Evolutionary conservation across 92 coral and sea anemone genomes (phyloP), one percentile per base, ranked within the genome.

Genomic region (Zoanthus sansibaricus): DNA sequence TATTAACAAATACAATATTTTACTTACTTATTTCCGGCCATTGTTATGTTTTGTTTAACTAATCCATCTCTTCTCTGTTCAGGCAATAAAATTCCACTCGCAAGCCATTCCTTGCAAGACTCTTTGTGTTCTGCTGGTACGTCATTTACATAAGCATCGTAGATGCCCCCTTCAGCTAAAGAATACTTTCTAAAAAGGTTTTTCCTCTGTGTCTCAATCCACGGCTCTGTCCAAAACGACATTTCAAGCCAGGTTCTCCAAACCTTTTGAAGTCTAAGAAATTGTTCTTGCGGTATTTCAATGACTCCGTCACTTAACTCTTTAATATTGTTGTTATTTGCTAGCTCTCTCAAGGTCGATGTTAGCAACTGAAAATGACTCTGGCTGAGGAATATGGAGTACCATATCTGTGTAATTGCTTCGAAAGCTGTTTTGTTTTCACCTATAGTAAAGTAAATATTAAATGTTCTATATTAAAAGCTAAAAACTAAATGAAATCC

Each of bases 361-460:
- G 77, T 32, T 12, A 93, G 87, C 33, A 86, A 87, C 59, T 54
- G 61, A 17, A 83, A 37, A 37, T 37, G 42, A 37, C 4, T 37
- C 42, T 37, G 42, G 42, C 42, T 37, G 42, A 37, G 42, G 86
- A 61, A 68, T 67, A 91, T 75, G n/a, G 98, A 95, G 76, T 95
- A 95, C 98, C 96, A 95, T 10, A 93, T 89, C 79, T 95, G 96
- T 49, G 93, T 93, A 55, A 93, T 94, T 37, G 94, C 70, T 68
- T 82, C 67, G 70, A 93, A 90, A 15, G 75, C 78, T 7, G 79
- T 76, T 32, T 77, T 71, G n/a, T 71, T 37, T 71, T 71, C 46
- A 18, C 84, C 90, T 68, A 25, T 25, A 58, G n/a, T 14, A 16
- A 58, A 58, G n/a, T 58, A 54, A 54, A 37, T 37, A 37, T 1